Conservation (phyloP, 2,113 vertebrate genomes). For the Psittacara wagleri region DNA sequence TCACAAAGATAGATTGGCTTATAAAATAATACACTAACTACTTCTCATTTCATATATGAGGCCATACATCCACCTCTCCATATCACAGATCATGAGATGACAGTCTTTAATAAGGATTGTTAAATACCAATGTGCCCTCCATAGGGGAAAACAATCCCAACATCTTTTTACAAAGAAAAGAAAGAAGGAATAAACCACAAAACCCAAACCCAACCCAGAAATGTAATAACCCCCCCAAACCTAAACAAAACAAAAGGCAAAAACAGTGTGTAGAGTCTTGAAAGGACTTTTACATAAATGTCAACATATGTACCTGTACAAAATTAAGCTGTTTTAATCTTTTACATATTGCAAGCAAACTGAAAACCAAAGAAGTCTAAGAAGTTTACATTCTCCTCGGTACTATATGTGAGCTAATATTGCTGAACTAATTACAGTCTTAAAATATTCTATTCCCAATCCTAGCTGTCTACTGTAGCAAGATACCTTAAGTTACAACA, state of each 20-base stretch:
- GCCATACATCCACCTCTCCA: slow-evolving; percentile 48
- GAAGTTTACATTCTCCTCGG: slow-evolving; percentile 74
- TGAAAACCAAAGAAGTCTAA: slow-evolving; percentile 70
- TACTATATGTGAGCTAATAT: slow-evolving; percentile 75
- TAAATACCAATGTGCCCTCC: slow-evolving; percentile 71
- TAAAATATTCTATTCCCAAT: slow-evolving; percentile 78
- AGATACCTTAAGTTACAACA: slow-evolving; percentile 96
- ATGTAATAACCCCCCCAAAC: not conserved
- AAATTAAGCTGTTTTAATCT: slow-evolving; percentile 76
- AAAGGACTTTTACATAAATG: slow-evolving; percentile 72
- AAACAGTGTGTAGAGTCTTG: slow-evolving; percentile 56
- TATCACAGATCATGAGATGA: slow-evolving; percentile 69
- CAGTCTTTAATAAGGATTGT: slow-evolving; percentile 71
- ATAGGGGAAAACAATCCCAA: slow-evolving; percentile 54
- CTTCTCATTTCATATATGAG: slow-evolving; percentile 64
- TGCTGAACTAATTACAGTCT: slow-evolving; percentile 75
- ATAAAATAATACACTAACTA: slow-evolving; percentile 78
- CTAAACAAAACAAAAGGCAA: slow-evolving; percentile 46
- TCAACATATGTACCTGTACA: slow-evolving; percentile 75
- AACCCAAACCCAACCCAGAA: not conserved
- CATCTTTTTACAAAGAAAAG: slow-evolving; percentile 56
- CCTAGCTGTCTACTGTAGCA: slow-evolving; percentile 88
- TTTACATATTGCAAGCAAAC: slow-evolving; percentile 73
- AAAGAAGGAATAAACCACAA: not conserved
- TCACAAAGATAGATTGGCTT: slow-evolving; percentile 74